Evolutionary conservation across 2,888 invertebrate species (phyloP), one percentile per base, ranked within the genome.

Genomic region (Mellilla xanthometata): DNA sequence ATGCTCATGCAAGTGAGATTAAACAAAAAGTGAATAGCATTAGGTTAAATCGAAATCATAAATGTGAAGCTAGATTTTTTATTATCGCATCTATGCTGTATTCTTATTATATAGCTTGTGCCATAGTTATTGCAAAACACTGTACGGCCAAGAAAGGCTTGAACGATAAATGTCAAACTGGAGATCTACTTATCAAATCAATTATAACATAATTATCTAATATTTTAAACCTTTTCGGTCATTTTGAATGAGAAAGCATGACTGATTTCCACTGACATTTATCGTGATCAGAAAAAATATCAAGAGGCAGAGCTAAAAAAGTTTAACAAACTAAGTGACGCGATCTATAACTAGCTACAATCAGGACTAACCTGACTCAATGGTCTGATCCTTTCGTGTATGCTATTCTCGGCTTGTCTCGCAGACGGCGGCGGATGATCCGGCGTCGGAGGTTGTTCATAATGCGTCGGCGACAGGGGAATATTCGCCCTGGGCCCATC

Each of bases 401-500:
- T 98, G 67, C 95, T 94, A 79, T 93, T 93, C 81, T 96, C 95
- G 0, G 98, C 97, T 62, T 97, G 96, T 65, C 93, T 91, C 2
- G 97, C 96, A 6, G 96, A 94, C 0, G 98, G 98, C 1, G 98
- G 97, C 2, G 97, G 97, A 84, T 97, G 97, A 62, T 97, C 97
- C 0, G 97, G 97, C 7, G 97, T 98, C 6, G 97, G 96, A 7
- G 97, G 97, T 81, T 97, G 97, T 39, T 93, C 92, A 68, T 97
- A 97, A 73, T 96, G 95, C 33, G 96, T 96, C 11, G 97, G 97
- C 60, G 96, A 97, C 62, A 95, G 87, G 0, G 97, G 97, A 62
- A 91, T 75, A 59, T 91, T 78, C 12, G 83, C 65, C 75, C 85
- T 90, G 54, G 75, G 70, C 29, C 81, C 81, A 8, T 82, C 82